Conservation (phyloP, 1,140 invertebrate genomes). For the Neodiprion pinetum region DNA sequence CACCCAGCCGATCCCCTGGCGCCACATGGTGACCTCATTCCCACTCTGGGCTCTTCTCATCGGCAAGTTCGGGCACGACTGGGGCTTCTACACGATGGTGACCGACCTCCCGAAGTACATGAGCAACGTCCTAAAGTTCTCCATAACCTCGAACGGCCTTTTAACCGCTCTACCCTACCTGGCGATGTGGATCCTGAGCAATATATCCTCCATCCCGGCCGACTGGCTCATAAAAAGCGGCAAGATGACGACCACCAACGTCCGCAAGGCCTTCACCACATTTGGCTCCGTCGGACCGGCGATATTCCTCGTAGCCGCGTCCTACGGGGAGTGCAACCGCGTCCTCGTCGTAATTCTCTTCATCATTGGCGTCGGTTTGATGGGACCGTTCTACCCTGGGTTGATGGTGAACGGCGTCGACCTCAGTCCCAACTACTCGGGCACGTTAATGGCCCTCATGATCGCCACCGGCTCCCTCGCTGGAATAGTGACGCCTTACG, state of each 20-base stretch:
- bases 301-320: conserved; percentile 78
- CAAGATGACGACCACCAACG: conserved; percentile 28
- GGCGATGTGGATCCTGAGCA: conserved; percentile 42
- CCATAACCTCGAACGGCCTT: conserved; percentile 42
- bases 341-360: conserved; percentile 59
- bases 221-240: conserved; percentile 41
- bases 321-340: conserved; percentile 77
- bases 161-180: conserved; percentile 43
- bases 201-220: conserved; percentile 46
- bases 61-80: conserved; percentile 68
- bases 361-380: conserved; percentile 68
- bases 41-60: conserved; percentile 74
- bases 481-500: conserved; percentile 74
- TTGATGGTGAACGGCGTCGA: conserved; percentile 60
- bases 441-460: conserved; percentile 75
- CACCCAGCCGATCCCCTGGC: conserved; percentile 70
- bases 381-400: conserved; percentile 71
- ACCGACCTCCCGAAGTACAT: too few relatives aligned
- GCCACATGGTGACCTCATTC: conserved; percentile 73
- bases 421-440: conserved; percentile 45
- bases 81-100: too few relatives aligned
- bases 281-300: conserved; percentile 71
- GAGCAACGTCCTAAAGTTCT: conserved; percentile 77
- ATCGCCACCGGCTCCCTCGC: conserved; percentile 77
- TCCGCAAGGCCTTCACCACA: conserved; percentile 45